Evolutionary conservation across 2,888 invertebrate genomes (phyloP).

Genomic region (Drosophila tanythrix): DNA sequence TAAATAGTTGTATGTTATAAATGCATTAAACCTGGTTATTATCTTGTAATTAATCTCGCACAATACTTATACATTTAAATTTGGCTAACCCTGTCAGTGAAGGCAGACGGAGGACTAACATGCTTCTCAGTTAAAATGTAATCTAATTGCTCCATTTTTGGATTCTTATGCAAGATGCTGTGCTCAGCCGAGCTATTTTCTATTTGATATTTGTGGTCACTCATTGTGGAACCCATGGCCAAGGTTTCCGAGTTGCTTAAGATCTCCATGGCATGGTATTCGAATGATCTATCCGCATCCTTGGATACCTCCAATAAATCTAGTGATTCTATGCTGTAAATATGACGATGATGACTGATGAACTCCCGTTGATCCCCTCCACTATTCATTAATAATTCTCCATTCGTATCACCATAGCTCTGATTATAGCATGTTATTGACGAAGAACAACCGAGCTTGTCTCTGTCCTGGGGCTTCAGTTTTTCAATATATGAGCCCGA

Average conservation of each 20-base stretch:
- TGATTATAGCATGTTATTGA: conserved; percentile 75
- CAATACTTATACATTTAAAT: conserved; percentile 18
- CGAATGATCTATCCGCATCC: conserved; percentile 70
- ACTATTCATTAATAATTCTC: conserved; percentile 21
- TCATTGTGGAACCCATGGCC: conserved; percentile 79
- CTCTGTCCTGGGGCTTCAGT: conserved; percentile 66
- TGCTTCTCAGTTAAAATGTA: conserved; percentile 78
- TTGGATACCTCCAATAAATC: conserved; percentile 75
- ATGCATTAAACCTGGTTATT: conserved; percentile 13
- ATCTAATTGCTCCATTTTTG: conserved; percentile 67
- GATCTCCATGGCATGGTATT: conserved; percentile 82
- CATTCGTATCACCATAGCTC: conserved; percentile 77
- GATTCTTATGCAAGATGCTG: conserved; percentile 13
- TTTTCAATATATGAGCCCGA: conserved; percentile 83
- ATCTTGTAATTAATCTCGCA: conserved; percentile 3
- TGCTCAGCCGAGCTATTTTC: conserved; percentile 44
- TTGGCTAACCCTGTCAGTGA: conserved; percentile 83
- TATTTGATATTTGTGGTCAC: conserved; percentile 65
- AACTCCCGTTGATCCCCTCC: conserved; percentile 37
- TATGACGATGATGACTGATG: conserved; percentile 70
- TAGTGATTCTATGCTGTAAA: conserved; percentile 79
- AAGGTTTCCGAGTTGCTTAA: conserved; percentile 82
- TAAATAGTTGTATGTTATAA: conserved; percentile 10
- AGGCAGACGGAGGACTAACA: conserved; percentile 85
- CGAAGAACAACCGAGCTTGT: conserved; percentile 19